A percentile compares a stretch with the other conserved stretches of the same genome.
Evolutionary conservation across 2,888 invertebrate genomes (phyloP).

Genomic region (Schizotus pectinicornis): DNA sequence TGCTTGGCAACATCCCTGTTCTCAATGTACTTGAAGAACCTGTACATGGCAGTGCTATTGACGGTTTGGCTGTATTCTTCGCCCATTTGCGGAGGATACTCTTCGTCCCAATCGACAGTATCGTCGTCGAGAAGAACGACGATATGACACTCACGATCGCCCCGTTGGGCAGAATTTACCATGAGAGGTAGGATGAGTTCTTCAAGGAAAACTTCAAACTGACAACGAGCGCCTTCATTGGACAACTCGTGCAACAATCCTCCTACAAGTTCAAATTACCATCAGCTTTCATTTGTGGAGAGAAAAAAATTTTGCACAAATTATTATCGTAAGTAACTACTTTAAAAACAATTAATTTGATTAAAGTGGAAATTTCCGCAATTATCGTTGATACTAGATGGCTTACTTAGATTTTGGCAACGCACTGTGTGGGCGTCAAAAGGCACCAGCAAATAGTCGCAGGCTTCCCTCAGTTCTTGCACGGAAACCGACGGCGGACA

Average conservation of each 20-base stretch:
- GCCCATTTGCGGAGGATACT: constrained; percentile 99
- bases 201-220: constrained; percentile 96
- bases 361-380: too few species aligned
- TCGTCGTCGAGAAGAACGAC: constrained; percentile 97
- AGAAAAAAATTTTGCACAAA: not conserved
- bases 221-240: constrained; percentile 98
- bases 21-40: constrained; percentile 99
- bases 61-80: constrained; percentile 98
- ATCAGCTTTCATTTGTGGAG: not conserved
- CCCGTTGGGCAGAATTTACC: constrained; percentile 92
- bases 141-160: constrained; percentile 97
- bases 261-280: constrained; percentile 61
- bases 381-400: not conserved
- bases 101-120: constrained; percentile 96
- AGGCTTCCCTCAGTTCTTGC: constrained; percentile 96
- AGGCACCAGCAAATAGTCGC: constrained; percentile 97
- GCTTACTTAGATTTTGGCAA: constrained; percentile 93
- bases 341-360: too few species aligned
- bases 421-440: constrained; percentile 96
- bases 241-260: constrained; percentile 97
- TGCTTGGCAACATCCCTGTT: constrained; percentile 99
- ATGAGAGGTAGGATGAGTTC: constrained; percentile 93
- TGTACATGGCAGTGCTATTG: constrained; percentile 92
- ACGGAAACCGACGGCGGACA: constrained; percentile 97
- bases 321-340: not conserved